Evolutionary conservation across 2,113 vertebrate species (phyloP), one percentile per base, ranked within the genome.

Genomic region (Lepus timidus): DNA sequence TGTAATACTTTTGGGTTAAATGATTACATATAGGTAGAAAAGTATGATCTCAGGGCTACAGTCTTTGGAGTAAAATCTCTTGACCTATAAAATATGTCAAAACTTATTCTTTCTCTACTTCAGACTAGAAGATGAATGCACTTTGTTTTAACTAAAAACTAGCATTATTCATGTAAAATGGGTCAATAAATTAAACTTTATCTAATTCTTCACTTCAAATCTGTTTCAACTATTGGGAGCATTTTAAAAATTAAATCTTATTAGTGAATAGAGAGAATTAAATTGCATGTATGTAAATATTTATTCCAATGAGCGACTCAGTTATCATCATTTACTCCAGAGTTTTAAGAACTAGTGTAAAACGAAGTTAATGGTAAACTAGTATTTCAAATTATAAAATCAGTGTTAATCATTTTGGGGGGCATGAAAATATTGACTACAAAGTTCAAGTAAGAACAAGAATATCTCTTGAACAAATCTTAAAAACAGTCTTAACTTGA

Each of bases 381-480:
- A 85, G 36, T 14, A 92, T 91, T 90, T 95, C 64, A 91, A 75
- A 83, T 76, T 27, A 83, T 93, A 83, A 62, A 85, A 83, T 82
- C 49, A 81, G 49, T 74, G 33, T 61, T 95, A 87, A 89, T 82
- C 49, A 29, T 78, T 95, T 29, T 74, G 44, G 88, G 52, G 31
- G 67, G 36, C 27, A 86, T 58, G 86, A 93, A 89, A 13, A 86
- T 52, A 91, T 9, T 19, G 27, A 83, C n/a, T 62, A 55, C 55
- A 67, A 17, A 65, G 85, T 92, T 86, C 55, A 87, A 93, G 82
- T 73, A 85, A 19, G 9, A 90, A 61, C 85, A 85, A 90, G 19
- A 62, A 75, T 33, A n/a, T 92, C 44, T 83, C 31, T 64, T 76
- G 62, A 80, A 75, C 67, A 96, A 82, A 62, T 84, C 62, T 55